Evolutionary conservation across 2,888 invertebrate genomes (phyloP).

Genomic region (Drosophila phalerata): DNA sequence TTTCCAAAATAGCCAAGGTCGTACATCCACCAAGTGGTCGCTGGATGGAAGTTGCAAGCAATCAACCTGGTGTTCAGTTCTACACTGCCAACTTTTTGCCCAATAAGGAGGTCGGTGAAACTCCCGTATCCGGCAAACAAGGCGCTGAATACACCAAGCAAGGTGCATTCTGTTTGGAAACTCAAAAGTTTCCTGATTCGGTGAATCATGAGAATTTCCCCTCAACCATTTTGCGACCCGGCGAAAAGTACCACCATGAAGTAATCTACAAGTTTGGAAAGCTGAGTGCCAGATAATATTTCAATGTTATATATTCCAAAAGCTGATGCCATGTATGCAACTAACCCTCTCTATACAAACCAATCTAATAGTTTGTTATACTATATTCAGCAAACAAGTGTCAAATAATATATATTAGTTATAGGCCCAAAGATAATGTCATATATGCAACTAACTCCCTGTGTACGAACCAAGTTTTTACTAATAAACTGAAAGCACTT

Average conservation of each 20-base stretch:
- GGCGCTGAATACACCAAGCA: constrained; percentile 90
- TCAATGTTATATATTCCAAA: neutral
- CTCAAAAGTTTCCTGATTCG: constrained; percentile 97
- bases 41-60: constrained; percentile 92
- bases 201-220: constrained; percentile 94
- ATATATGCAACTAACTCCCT: constrained; percentile 16
- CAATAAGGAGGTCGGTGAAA: constrained; percentile 86
- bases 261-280: constrained; percentile 91
- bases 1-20: constrained; percentile 89
- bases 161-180: constrained; percentile 94
- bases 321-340: neutral
- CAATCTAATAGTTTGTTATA: neutral
- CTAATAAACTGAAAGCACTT: constrained; percentile 52
- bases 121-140: constrained; percentile 89
- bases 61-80: constrained; percentile 96
- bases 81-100: constrained; percentile 94
- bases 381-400: constrained; percentile 3
- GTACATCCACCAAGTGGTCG: constrained; percentile 90
- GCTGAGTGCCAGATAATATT: constrained; percentile 4
- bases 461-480: constrained; percentile 13
- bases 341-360: neutral
- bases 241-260: constrained; percentile 89
- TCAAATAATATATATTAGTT: constrained; percentile 15
- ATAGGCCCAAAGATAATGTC: constrained; percentile 17
- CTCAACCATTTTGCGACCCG: constrained; percentile 90